These are phyloP conservation scores for Pocillopora meandrina DNA, from an alignment of 92 coral and sea anemone species.

Conservation along the genomic window DNA sequence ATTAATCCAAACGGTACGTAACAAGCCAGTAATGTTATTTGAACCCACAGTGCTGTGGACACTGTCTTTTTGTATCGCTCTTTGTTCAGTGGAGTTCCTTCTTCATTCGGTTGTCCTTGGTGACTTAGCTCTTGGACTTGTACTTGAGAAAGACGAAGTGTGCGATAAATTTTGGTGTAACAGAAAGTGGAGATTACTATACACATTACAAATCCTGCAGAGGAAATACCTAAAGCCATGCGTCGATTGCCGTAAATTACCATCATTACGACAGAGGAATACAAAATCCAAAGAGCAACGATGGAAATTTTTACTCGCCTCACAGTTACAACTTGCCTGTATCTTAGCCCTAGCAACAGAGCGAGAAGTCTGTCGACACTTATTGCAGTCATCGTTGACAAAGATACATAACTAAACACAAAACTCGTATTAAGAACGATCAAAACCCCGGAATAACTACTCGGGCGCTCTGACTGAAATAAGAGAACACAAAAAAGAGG, in stretches of 20 bases:
- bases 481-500: too few species aligned
- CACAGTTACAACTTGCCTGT: not conserved
- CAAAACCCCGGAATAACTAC: too few species aligned
- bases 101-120: not conserved
- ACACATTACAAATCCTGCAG: not conserved
- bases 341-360: constrained; percentile 19
- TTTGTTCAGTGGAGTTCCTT: not conserved
- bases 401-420: not conserved
- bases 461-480: too few species aligned
- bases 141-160: not conserved
- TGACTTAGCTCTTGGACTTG: not conserved
- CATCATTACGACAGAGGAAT: not conserved
- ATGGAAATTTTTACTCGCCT: not conserved
- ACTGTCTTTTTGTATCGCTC: not conserved
- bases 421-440: too few species aligned
- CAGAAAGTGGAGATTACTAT: not conserved
- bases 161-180: not conserved
- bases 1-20: not conserved
- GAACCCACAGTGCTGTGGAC: not conserved
- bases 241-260: not conserved
- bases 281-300: not conserved
- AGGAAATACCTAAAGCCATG: not conserved
- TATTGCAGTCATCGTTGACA: constrained; percentile 21
- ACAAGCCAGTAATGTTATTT: constrained; percentile 5
- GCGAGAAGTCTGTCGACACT: constrained; percentile 35